These are phyloP conservation scores for Neelides folsomi DNA, from an alignment of 2,888 invertebrate genomes.

Conservation along the genomic window DNA sequence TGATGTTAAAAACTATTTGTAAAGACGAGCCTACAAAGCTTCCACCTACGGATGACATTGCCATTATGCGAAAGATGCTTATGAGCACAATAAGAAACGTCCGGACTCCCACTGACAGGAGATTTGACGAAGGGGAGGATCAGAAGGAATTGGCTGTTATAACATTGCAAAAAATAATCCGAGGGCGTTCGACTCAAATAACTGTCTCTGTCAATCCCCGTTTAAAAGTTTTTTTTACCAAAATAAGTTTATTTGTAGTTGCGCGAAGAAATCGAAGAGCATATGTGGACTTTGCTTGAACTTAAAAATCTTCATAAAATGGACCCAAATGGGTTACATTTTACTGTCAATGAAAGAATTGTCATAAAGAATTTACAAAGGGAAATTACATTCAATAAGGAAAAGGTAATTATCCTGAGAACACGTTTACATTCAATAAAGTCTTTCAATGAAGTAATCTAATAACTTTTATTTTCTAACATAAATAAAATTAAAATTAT, in stretches of 20 bases:
- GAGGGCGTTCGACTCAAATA: constrained; percentile 57
- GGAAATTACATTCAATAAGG: background rate
- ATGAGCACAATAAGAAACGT: no score
- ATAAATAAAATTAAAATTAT: background rate
- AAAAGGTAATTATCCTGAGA: constrained; percentile 1
- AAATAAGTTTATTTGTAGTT: constrained; percentile 11
- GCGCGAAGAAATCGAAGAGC: constrained; percentile 24
- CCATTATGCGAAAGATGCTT: no score
- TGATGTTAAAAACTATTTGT: no score
- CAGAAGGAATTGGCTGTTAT: constrained; percentile 35
- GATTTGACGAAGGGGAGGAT: constrained; percentile 10
- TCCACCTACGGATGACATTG: no score
- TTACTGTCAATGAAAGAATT: constrained; percentile 10
- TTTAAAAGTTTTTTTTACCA: constrained; percentile 1
- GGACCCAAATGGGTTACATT: constrained; percentile 23
- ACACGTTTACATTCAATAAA: background rate
- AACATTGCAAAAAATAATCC: constrained; percentile 51
- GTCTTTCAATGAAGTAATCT: background rate
- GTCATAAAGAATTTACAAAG: constrained; percentile 9
- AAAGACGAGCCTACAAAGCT: no score
- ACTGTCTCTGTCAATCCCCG: background rate
- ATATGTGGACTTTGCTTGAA: constrained; percentile 21
- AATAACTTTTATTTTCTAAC: background rate
- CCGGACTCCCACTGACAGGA: no score
- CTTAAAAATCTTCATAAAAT: constrained; percentile 25